These are phyloP conservation scores for Pycnomerus fuliginosus DNA, from an alignment of 2,888 invertebrate genomes.

Conservation along the genomic window DNA sequence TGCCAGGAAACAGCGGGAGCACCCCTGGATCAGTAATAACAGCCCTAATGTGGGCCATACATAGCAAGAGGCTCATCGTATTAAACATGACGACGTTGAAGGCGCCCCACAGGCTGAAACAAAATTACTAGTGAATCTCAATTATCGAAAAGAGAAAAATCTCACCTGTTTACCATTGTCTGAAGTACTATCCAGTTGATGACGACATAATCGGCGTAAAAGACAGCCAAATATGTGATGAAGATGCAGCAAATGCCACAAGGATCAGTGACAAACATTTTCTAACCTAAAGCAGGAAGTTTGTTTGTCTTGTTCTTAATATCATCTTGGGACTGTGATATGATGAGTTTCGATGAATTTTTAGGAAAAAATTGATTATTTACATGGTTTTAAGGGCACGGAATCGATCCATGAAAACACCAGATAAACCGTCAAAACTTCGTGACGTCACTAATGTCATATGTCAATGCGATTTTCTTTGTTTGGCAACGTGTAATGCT, in stretches of 20 bases:
- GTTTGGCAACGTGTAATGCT: too few species aligned
- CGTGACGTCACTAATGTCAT: too few species aligned
- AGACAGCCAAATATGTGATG: slow-evolving; percentile 75
- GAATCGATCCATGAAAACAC: too few species aligned
- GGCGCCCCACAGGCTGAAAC: slow-evolving; percentile 76
- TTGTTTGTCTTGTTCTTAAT: too few species aligned
- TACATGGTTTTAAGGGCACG: too few species aligned
- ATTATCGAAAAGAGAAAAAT: slow-evolving; percentile 1
- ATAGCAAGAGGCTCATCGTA: slow-evolving; percentile 70
- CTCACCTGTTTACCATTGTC: slow-evolving; percentile 76
- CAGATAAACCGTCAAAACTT: too few species aligned
- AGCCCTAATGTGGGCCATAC: slow-evolving; percentile 78
- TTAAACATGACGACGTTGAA: slow-evolving; percentile 80
- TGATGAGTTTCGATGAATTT: too few species aligned
- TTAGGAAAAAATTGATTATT: too few species aligned
- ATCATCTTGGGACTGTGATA: too few species aligned
- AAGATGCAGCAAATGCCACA: slow-evolving; percentile 82
- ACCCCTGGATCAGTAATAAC: slow-evolving; percentile 88
- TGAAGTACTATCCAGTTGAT: slow-evolving; percentile 80
- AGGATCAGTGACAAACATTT: slow-evolving; percentile 75
- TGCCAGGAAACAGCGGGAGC: slow-evolving; percentile 72
- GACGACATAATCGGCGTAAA: slow-evolving; percentile 87
- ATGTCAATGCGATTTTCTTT: too few species aligned
- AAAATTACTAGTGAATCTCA: neutral
- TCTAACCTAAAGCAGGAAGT: too few species aligned